Evolutionary conservation across 2,888 invertebrate species (phyloP).

Genomic region (Cheilosia scutellata): DNA sequence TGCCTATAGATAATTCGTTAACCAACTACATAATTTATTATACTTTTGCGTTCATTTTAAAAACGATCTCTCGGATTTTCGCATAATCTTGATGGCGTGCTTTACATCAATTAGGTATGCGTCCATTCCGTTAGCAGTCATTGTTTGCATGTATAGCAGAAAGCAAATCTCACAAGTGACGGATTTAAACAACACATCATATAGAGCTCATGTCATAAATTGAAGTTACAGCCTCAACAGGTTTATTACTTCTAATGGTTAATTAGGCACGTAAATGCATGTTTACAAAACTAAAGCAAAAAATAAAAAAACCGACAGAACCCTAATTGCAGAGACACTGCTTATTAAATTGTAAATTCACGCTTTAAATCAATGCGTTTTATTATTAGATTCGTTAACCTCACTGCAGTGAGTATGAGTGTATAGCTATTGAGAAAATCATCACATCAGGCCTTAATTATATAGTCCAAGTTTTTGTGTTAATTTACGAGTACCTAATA

Average conservation of each 20-base stretch:
- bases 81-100: too few relatives aligned
- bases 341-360: neutral
- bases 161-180: slow-evolving; percentile 29
- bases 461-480: too few relatives aligned
- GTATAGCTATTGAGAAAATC: neutral
- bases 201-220: slow-evolving; percentile 11
- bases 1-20: too few relatives aligned
- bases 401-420: neutral
- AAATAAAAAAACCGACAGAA: neutral
- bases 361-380: neutral
- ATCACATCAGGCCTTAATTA: too few relatives aligned
- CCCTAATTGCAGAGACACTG: slow-evolving; percentile 11
- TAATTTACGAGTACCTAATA: too few relatives aligned
- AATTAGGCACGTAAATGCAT: slow-evolving; percentile 23
- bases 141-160: too few relatives aligned
- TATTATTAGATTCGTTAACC: neutral
- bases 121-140: too few relatives aligned
- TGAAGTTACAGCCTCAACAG: slow-evolving; percentile 10
- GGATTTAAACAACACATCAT: neutral
- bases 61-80: too few relatives aligned
- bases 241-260: slow-evolving; percentile 29
- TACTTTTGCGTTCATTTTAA: too few relatives aligned
- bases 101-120: too few relatives aligned
- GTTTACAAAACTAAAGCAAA: slow-evolving; percentile 3
- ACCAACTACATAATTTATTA: too few relatives aligned